These are phyloP conservation scores for Pardosa pseudoannulata DNA, from an alignment of 2,888 invertebrate species.

Conservation along the genomic window DNA sequence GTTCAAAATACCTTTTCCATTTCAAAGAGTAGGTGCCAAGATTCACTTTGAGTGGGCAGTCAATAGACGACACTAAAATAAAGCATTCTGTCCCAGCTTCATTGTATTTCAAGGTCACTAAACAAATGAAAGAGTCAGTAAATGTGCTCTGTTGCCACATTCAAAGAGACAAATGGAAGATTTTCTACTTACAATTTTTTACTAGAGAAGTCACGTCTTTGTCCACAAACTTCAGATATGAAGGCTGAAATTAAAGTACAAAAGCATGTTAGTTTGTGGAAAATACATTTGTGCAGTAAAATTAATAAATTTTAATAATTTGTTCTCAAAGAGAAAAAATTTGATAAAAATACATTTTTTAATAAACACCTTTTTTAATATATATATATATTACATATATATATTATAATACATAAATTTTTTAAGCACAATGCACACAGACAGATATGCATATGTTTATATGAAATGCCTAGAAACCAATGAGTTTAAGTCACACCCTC, in stretches of 20 bases:
- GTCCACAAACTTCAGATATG: constrained; percentile 76
- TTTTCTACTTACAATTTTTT: constrained; percentile 75
- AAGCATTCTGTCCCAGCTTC: constrained; percentile 78
- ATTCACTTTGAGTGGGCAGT: constrained; percentile 75
- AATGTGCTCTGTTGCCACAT: not conserved
- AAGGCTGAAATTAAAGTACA: constrained; percentile 74
- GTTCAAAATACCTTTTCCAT: constrained; percentile 77
- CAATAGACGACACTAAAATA: constrained; percentile 76
- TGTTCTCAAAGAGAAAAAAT: too few species aligned
- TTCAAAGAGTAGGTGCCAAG: constrained; percentile 77
- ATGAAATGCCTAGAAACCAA: too few species aligned
- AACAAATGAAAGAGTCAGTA: not conserved
- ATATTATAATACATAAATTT: too few species aligned
- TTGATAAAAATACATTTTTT: too few species aligned
- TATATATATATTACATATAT: too few species aligned
- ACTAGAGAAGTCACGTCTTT: constrained; percentile 76
- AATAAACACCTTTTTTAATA: too few species aligned
- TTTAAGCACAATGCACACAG: too few species aligned
- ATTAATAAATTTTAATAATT: too few species aligned
- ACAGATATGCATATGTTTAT: too few species aligned
- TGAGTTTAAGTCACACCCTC: too few species aligned
- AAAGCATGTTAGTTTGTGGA: too few species aligned
- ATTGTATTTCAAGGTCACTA: constrained; percentile 76
- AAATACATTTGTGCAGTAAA: too few species aligned
- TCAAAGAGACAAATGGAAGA: not conserved